Evolutionary conservation across 2,113 vertebrate species (phyloP), one percentile per base, ranked within the genome.

Genomic region (Gymnorhina tibicen): DNA sequence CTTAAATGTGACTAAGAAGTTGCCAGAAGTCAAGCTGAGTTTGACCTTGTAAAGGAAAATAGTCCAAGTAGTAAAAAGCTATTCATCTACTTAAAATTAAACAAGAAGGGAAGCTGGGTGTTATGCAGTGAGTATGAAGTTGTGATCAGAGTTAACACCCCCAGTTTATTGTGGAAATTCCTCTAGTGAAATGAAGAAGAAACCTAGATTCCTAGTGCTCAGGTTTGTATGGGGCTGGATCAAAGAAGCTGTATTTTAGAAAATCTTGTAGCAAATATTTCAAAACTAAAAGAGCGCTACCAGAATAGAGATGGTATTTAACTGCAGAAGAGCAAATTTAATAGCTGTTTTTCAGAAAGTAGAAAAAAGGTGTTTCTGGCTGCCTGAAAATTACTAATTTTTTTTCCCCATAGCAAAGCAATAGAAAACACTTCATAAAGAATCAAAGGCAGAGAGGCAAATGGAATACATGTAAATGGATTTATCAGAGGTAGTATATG

Each of bases 11-110:
- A 91, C 11, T 90, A 73, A 79, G 53, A 52, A 49, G 32, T 60
- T 94, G 58, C 90, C 74, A 83, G 67, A 72, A 93, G 62, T 91
- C 90, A 90, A 91, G 62, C 94, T 76, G 82, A 87, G 70, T 88
- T 93, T 93, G 87, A 94, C 78, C 70, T 90, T 85, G 32, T 52
- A 79, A 79, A 91, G 67, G 62, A 83, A 94, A 91, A 73, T 46
- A 91, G 37, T 76, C 62, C 20, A 68, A 66, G 24, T 23, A 76
- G 18, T 87, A 41, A 76, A 90, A 94, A 87, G 41, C 49, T 79
- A 21, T 90, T 91, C 21, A 91, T 73, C 49, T 30, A 32, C 60
- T 66, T 79, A 87, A 91, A 91, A 69, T 82, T 9, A 20, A 73
- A 13, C 10, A 75, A 67, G 56, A 76, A 81, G 44, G 52, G 37